phyloP scores from a whole-genome alignment of 2,888 invertebrate genomes.

The Habroteleia sp. region DNA sequence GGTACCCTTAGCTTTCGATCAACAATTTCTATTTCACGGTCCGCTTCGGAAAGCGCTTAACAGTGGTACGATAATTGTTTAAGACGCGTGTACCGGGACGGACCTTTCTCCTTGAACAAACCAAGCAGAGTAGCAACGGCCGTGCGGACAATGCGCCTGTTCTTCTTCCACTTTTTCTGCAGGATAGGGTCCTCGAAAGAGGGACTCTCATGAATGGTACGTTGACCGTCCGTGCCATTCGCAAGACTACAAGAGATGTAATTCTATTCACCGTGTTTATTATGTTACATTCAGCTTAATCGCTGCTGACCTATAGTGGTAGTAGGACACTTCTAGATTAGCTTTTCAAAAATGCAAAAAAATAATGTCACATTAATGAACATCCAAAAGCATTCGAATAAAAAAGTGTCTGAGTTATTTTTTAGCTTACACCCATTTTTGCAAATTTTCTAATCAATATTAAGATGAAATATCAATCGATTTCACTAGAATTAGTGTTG shows the following conservation, averaged over 20 bases:
- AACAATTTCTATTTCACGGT: constrained; percentile 50
- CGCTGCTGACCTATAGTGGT: too few species aligned
- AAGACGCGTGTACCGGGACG: constrained; percentile 35
- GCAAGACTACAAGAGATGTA: neutral
- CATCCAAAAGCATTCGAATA: too few species aligned
- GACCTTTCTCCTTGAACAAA: constrained; percentile 57
- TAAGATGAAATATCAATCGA: too few species aligned
- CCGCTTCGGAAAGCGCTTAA: constrained; percentile 53
- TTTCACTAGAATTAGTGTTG: too few species aligned
- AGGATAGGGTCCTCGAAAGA: constrained; percentile 24
- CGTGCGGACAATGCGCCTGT: constrained; percentile 20
- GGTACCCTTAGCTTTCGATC: constrained; percentile 29
- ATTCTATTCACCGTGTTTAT: neutral
- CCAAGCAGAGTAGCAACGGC: constrained; percentile 36
- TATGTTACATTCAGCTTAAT: too few species aligned
- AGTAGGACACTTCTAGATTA: too few species aligned
- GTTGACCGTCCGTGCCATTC: constrained; percentile 66
- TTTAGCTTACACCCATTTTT: too few species aligned
- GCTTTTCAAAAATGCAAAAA: too few species aligned
- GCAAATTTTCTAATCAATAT: too few species aligned
- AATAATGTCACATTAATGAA: too few species aligned
- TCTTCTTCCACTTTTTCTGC: constrained; percentile 33
- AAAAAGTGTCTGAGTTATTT: too few species aligned
- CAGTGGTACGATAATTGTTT: constrained; percentile 64
- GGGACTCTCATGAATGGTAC: constrained; percentile 71